Percentiles rank a stretch among this genome's conserved stretches.
phyloP scores from a whole-genome alignment of 2,797 vertebrate species.

The Leptatherina wallacei region DNA sequence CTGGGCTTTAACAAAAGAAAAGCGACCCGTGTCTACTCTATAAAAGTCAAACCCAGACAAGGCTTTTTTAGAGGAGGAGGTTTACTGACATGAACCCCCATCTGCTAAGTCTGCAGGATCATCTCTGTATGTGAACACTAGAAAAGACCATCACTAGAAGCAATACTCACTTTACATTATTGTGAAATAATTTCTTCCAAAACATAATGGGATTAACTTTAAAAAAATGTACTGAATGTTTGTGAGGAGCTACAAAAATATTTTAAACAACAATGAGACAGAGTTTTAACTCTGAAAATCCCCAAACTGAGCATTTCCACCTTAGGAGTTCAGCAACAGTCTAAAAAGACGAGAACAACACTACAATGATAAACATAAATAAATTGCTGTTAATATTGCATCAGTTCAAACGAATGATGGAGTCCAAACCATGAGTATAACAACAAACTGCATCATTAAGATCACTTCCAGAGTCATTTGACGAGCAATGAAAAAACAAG shows the following conservation, averaged over 20 bases:
- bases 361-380: neutral
- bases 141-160: neutral
- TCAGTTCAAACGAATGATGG: too few relatives aligned
- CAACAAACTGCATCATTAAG: too few relatives aligned
- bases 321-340: neutral
- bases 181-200: neutral
- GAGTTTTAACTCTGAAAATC: too few relatives aligned
- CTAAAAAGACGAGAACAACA: neutral
- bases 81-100: constrained; percentile 34
- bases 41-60: constrained; percentile 63
- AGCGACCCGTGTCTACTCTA: constrained; percentile 47
- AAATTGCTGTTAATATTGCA: neutral
- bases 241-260: neutral
- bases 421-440: too few relatives aligned
- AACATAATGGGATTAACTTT: neutral
- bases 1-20: constrained; percentile 49
- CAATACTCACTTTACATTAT: neutral
- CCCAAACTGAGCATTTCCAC: too few relatives aligned
- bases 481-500: neutral
- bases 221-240: neutral
- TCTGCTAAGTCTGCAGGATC: constrained; percentile 11
- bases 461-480: neutral
- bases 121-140: neutral
- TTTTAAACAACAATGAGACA: neutral
- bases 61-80: constrained; percentile 35